These are phyloP conservation scores for Minunthozetes semirufus DNA, from an alignment of 2,888 invertebrate species.

Conservation along the genomic window DNA sequence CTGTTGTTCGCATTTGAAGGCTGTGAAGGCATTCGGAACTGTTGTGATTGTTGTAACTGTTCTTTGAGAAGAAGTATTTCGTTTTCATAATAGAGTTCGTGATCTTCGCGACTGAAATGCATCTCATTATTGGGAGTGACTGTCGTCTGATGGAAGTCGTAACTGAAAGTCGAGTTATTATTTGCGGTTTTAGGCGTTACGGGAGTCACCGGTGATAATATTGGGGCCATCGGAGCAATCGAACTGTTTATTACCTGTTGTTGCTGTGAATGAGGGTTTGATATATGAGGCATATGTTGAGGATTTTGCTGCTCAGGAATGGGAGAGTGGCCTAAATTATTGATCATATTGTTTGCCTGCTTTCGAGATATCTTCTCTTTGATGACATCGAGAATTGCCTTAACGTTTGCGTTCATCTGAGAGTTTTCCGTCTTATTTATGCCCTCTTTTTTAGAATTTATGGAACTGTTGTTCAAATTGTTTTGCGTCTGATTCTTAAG, in stretches of 20 bases:
- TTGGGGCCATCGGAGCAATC: constrained; percentile 28
- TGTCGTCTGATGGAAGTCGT: constrained; percentile 23
- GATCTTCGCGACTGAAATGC: constrained; percentile 1
- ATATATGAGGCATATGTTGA: constrained; percentile 35
- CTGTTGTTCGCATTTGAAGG: not conserved
- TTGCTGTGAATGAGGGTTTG: not conserved
- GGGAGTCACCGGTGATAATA: constrained; percentile 34
- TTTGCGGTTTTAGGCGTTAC: constrained; percentile 27
- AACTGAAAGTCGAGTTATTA: constrained; percentile 30
- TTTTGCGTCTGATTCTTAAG: constrained; percentile 60
- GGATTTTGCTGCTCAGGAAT: constrained; percentile 32
- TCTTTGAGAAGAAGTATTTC: constrained; percentile 14
- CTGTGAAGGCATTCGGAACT: constrained; percentile 41
- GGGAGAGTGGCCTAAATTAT: not conserved
- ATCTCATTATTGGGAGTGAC: not conserved
- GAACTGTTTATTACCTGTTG: not conserved
- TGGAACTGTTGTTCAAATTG: constrained; percentile 46
- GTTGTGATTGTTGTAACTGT: constrained; percentile 31
- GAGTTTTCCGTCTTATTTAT: not conserved
- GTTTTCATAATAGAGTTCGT: constrained; percentile 13
- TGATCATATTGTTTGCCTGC: constrained; percentile 6
- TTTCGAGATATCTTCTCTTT: constrained; percentile 20
- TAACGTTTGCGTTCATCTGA: constrained; percentile 17
- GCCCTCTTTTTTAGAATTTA: constrained; percentile 12
- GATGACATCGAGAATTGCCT: constrained; percentile 14